Percentiles rank a stretch among this genome's conserved stretches.
phyloP scores from a whole-genome alignment of 2,888 invertebrate species.

The Hypena proboscidalis region DNA sequence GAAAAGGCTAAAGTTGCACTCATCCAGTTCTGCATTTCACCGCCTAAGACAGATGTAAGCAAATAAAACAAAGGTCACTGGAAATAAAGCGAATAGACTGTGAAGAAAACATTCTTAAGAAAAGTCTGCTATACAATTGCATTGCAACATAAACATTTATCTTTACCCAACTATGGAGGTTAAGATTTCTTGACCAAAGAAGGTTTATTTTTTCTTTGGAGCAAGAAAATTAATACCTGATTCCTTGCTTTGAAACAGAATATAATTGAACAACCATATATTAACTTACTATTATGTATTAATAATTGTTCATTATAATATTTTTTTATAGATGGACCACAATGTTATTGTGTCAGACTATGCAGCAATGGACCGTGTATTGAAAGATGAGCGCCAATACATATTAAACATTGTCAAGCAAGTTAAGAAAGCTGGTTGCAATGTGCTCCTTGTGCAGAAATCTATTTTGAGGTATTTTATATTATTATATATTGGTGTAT shows the following conservation, averaged over 20 bases:
- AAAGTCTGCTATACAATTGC: too few relatives aligned
- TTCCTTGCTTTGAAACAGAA: too few relatives aligned
- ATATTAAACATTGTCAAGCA: slow-evolving; percentile 99
- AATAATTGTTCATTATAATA: neutral
- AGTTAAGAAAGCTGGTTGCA: slow-evolving; percentile 99
- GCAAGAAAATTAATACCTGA: too few relatives aligned
- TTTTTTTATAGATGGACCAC: slow-evolving; percentile 92
- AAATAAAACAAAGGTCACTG: too few relatives aligned
- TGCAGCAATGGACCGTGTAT: slow-evolving; percentile 99
- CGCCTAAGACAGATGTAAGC: slow-evolving; percentile 98
- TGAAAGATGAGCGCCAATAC: slow-evolving; percentile 98
- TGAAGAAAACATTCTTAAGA: too few relatives aligned
- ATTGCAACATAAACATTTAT: too few relatives aligned
- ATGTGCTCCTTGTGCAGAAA: slow-evolving; percentile 96
- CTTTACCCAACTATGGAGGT: too few relatives aligned
- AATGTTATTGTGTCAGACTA: slow-evolving; percentile 98
- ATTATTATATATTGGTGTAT: neutral
- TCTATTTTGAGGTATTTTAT: slow-evolving; percentile 91
- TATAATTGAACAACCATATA: too few relatives aligned
- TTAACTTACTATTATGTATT: neutral
- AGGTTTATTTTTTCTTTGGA: too few relatives aligned
- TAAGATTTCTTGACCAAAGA: too few relatives aligned
- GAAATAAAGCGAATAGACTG: too few relatives aligned
- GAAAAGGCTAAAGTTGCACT: slow-evolving; percentile 99
- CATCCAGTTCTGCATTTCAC: slow-evolving; percentile 99